These are phyloP conservation scores for Chionomys nivalis DNA, from an alignment of 2,113 vertebrate species.

Conservation along the genomic window DNA sequence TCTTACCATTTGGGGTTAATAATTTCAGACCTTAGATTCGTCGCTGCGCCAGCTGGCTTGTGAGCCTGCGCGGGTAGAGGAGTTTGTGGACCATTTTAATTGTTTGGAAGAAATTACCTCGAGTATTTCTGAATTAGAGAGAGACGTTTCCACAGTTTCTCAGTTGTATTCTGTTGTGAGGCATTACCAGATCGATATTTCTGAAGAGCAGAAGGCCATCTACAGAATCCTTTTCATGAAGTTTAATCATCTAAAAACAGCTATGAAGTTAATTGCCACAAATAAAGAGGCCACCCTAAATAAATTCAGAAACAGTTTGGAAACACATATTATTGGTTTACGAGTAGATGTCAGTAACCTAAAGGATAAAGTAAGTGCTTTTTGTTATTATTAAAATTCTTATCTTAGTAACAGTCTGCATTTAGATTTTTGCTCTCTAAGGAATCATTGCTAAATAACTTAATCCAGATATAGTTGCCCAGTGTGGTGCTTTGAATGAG, in stretches of 20 bases:
- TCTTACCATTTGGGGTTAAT: slow-evolving; percentile 23
- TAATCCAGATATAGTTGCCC: neutral
- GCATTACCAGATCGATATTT: slow-evolving; percentile 74
- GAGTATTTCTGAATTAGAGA: slow-evolving; percentile 75
- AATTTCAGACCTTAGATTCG: slow-evolving; percentile 77
- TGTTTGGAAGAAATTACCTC: slow-evolving; percentile 76
- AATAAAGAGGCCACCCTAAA: slow-evolving; percentile 72
- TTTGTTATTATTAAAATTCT: neutral
- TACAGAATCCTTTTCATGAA: slow-evolving; percentile 75
- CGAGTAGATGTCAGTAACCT: slow-evolving; percentile 78
- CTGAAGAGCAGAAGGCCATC: slow-evolving; percentile 80
- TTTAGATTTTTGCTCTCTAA: neutral
- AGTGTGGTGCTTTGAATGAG: neutral
- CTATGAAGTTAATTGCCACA: slow-evolving; percentile 71
- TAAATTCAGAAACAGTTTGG: slow-evolving; percentile 81
- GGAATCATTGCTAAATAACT: neutral
- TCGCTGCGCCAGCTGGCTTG: slow-evolving; percentile 73
- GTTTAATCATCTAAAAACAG: slow-evolving; percentile 80
- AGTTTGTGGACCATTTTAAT: slow-evolving; percentile 81
- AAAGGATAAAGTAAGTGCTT: slow-evolving; percentile 82
- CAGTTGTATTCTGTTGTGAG: slow-evolving; percentile 78
- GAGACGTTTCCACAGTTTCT: slow-evolving; percentile 64
- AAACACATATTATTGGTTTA: slow-evolving; percentile 72
- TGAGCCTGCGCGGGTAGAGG: slow-evolving; percentile 76
- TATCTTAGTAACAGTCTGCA: neutral